These are phyloP conservation scores for Lutraria rhynchaena DNA, from an alignment of 1,140 invertebrate genomes.

Conservation along the genomic window DNA sequence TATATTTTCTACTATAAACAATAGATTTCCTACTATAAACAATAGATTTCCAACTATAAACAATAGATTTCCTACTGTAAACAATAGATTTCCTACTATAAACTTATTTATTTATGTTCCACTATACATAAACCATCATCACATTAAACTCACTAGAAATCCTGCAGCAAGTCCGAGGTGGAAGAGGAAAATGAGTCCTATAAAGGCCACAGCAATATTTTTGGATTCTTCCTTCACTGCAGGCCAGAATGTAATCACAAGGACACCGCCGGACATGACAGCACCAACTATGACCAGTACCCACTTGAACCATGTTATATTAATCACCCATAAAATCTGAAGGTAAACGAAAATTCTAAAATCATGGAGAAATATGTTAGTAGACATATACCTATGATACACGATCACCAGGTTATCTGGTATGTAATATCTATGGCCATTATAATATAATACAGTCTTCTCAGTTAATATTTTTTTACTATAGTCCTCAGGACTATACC, in stretches of 20 bases:
- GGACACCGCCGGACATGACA: slow-evolving; percentile 91
- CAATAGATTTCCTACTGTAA: neutral
- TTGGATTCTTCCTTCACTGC: slow-evolving; percentile 86
- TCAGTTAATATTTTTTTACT: too few species aligned
- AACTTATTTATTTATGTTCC: neutral
- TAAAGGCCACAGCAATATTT: slow-evolving; percentile 87
- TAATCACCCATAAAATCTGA: slow-evolving; percentile 93
- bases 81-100: neutral
- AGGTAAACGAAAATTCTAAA: too few species aligned
- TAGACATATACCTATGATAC: too few species aligned
- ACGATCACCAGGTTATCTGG: too few species aligned
- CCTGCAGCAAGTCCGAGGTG: slow-evolving; percentile 92
- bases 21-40: neutral
- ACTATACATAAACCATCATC: neutral
- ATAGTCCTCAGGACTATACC: too few species aligned
- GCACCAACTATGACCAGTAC: slow-evolving; percentile 90
- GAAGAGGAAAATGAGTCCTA: slow-evolving; percentile 87
- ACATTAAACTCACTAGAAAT: slow-evolving; percentile 87
- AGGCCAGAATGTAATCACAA: slow-evolving; percentile 91
- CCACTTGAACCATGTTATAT: slow-evolving; percentile 93
- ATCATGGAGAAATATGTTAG: too few species aligned
- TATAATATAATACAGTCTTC: too few species aligned
- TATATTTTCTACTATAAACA: too few species aligned
- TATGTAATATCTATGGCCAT: too few species aligned
- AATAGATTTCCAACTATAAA: neutral